Base-by-base conservation (phyloP, 2,113 vertebrate species). In the Apteryx owenii region DNA sequence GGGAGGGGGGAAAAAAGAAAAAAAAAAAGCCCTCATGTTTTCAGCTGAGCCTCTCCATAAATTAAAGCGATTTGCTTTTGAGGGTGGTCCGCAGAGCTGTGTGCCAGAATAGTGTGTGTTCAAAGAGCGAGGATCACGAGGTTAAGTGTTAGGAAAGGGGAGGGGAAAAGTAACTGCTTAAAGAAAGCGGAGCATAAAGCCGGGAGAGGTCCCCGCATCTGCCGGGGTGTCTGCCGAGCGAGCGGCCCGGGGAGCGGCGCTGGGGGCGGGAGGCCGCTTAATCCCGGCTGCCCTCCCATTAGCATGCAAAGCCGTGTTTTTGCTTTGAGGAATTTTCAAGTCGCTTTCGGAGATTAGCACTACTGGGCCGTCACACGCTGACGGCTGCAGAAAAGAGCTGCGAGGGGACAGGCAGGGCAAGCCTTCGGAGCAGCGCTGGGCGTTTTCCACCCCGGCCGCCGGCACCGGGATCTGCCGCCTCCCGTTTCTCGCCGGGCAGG, bases 21-120 rank as follows among this genome's bases (percentile, higher is more conserved):
- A 10, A 18, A 23, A n/a, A 8, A 42, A 26, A 36, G 16, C 65
- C 18, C 13, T 28, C 16, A 15, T 91, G 95, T 94, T 98, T 96
- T 81, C 90, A 90, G 90, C 91, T 70, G 94, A 87, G 88, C 65
- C 79, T 80, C 77, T 93, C 95, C 86, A 97, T 97, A 97, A 97
- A 98, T 98, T 93, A 92, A 76, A 53, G 87, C 68, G 46, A 4
- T 88, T 88, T 46, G 61, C 91, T 95, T 85, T 31, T 53, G 93
- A 92, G 97, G 94, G 84, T 94, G 88, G 94, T 65, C 95, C 16
- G 4, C 44, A 2, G 81, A 56, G 73, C 79, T 66, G 81, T 10
- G 16, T 79, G 88, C 96, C 88, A 70, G 51, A 60, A 38, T 5
- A 2, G 42, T 18, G 33, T 8, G 84, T 12, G 81, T 10, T 95